These are phyloP conservation scores for Chamaea fasciata DNA, from an alignment of 2,113 vertebrate species.

Conservation along the genomic window DNA sequence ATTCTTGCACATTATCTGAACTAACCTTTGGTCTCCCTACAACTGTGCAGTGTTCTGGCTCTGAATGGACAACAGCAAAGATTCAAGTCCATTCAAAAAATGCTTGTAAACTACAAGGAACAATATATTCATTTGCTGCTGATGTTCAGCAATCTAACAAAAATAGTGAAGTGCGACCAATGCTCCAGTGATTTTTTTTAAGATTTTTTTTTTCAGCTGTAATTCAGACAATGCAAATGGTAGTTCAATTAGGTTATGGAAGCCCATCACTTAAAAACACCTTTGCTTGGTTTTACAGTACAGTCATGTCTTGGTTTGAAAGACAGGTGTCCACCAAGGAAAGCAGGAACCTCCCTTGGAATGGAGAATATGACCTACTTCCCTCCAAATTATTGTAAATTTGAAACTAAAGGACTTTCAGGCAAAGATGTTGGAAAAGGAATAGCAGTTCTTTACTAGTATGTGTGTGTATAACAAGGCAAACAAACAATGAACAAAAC, in stretches of 20 bases:
- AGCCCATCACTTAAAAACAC: not conserved
- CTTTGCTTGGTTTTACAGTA: not conserved
- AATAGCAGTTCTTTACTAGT: not conserved
- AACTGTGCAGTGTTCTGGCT: not conserved
- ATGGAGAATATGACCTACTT: not conserved
- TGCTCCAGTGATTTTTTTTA: rapidly evolving
- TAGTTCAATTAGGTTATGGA: not conserved
- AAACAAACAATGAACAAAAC: not conserved
- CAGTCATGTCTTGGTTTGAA: not conserved
- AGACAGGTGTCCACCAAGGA: not conserved
- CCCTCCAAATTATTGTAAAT: not conserved
- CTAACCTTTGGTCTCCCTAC: not conserved
- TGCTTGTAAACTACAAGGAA: not conserved
- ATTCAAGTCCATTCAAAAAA: not conserved
- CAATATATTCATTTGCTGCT: not conserved
- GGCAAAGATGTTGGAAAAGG: too few species aligned
- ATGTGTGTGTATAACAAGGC: not conserved
- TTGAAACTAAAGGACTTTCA: not conserved
- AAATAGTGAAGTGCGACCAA: not conserved
- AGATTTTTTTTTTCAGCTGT: not conserved
- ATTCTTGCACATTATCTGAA: not conserved
- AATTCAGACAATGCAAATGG: not conserved
- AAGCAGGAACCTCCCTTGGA: not conserved
- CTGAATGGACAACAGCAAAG: not conserved
- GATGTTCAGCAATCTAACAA: not conserved